A percentile compares a stretch with the other conserved stretches of the same genome.
These are phyloP conservation scores for Agapetus fuscipes DNA, from an alignment of 2,888 invertebrate species.

Conservation along the genomic window DNA sequence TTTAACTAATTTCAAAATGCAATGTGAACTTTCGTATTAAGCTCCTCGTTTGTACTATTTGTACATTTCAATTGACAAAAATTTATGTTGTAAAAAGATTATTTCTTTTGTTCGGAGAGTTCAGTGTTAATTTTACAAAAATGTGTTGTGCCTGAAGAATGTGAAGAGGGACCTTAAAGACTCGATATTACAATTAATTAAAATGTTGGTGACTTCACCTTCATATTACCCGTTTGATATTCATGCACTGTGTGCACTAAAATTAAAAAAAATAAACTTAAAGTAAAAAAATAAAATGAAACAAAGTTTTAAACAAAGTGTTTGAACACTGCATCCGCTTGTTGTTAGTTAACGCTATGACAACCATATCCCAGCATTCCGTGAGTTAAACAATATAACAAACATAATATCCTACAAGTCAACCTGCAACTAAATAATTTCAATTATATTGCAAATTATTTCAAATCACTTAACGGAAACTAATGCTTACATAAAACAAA, in stretches of 20 bases:
- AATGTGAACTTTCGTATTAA: too few species aligned
- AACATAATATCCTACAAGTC: slow-evolving; percentile 17
- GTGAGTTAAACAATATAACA: slow-evolving; percentile 20
- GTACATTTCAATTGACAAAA: too few species aligned
- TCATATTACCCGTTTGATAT: slow-evolving; percentile 20
- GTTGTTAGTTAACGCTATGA: slow-evolving; percentile 17
- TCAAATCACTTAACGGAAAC: slow-evolving; percentile 17
- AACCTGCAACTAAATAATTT: slow-evolving; percentile 20
- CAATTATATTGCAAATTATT: slow-evolving; percentile 22
- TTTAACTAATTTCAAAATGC: too few species aligned
- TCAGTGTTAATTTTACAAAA: too few species aligned
- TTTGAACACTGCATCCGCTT: slow-evolving; percentile 9
- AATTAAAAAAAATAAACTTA: slow-evolving; percentile 16
- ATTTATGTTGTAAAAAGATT: too few species aligned
- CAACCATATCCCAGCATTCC: slow-evolving; percentile 16
- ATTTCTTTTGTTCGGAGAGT: too few species aligned
- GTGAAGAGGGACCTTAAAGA: slow-evolving; percentile 14
- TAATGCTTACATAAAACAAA: slow-evolving; percentile 28
- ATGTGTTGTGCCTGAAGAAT: slow-evolving; percentile 13
- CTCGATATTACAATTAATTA: slow-evolving; percentile 11
- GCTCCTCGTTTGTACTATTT: not conserved
- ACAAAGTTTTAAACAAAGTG: too few species aligned
- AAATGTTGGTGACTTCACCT: slow-evolving; percentile 11
- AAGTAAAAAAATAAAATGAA: slow-evolving; percentile 14
- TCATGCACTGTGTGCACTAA: slow-evolving; percentile 16